Percentiles rank a stretch among this genome's conserved stretches.
phyloP scores from a whole-genome alignment of 2,888 invertebrate genomes.

The Drosophila picticornis region DNA sequence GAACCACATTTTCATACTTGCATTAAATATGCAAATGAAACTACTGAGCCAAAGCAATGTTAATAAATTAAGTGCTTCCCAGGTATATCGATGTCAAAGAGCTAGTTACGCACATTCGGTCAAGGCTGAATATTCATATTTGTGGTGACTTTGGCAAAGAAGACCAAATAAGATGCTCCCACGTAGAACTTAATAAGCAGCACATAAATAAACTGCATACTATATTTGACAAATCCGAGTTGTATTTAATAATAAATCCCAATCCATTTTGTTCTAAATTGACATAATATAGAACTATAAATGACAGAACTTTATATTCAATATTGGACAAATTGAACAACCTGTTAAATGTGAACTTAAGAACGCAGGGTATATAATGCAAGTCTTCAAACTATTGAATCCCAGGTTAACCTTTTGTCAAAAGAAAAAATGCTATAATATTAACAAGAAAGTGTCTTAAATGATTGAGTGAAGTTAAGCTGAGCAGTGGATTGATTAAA shows the following conservation, averaged over 20 bases:
- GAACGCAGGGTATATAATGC: background rate
- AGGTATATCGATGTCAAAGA: conserved; percentile 8
- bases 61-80: conserved; percentile 40
- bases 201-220: background rate
- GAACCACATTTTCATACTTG: conserved; percentile 34
- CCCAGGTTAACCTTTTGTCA: background rate
- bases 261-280: background rate
- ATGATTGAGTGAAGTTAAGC: conserved; percentile 1
- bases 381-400: background rate
- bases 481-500: conserved; percentile 1
- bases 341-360: background rate
- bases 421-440: background rate
- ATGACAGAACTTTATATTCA: background rate
- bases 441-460: background rate
- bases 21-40: conserved; percentile 71
- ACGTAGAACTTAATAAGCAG: background rate
- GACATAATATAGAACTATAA: background rate
- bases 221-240: background rate
- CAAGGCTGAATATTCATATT: background rate
- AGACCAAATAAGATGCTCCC: background rate
- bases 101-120: background rate
- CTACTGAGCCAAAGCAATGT: conserved; percentile 44
- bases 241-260: background rate
- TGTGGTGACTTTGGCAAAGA: background rate
- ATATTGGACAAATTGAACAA: background rate